A percentile compares a stretch with the other conserved stretches of the same genome.
These are phyloP conservation scores for Myodes glareolus DNA, from an alignment of 2,113 vertebrate genomes.

Conservation along the genomic window DNA sequence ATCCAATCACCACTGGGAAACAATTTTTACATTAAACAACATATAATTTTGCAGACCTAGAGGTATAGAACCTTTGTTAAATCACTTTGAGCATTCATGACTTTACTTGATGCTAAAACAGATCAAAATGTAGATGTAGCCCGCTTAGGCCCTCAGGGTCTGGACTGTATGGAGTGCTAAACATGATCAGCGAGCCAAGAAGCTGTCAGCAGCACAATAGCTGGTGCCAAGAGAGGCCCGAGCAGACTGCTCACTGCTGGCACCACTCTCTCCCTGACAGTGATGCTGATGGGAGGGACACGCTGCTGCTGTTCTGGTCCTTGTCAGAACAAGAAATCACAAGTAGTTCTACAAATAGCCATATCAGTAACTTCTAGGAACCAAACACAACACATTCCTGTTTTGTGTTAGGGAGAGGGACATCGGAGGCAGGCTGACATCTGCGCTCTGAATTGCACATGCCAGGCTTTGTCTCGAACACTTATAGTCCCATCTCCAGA, in stretches of 20 bases:
- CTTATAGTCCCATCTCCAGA: background rate
- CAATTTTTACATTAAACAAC: constrained; percentile 41
- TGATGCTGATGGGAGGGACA: constrained; percentile 59
- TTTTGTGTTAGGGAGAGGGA: background rate
- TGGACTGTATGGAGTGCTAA: constrained; percentile 60
- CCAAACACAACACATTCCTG: constrained; percentile 6
- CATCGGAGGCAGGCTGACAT: background rate
- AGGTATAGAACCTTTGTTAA: constrained; percentile 53
- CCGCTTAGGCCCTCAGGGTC: constrained; percentile 74
- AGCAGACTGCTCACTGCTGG: constrained; percentile 72
- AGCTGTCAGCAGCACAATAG: constrained; percentile 70
- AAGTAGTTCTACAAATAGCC: constrained; percentile 38
- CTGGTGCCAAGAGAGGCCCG: constrained; percentile 71
- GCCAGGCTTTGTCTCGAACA: background rate
- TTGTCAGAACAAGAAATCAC: constrained; percentile 68
- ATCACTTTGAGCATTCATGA: constrained; percentile 61
- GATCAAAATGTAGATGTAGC: constrained; percentile 57
- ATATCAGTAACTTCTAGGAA: constrained; percentile 54
- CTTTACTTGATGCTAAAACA: constrained; percentile 66
- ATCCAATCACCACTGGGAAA: background rate
- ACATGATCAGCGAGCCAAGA: constrained; percentile 73
- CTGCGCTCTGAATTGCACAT: background rate
- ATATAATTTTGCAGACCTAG: background rate
- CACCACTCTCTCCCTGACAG: constrained; percentile 62
- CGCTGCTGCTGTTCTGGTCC: constrained; percentile 64